phyloP scores from a whole-genome alignment of 2,113 vertebrate species.

The Trachemys scripta region DNA sequence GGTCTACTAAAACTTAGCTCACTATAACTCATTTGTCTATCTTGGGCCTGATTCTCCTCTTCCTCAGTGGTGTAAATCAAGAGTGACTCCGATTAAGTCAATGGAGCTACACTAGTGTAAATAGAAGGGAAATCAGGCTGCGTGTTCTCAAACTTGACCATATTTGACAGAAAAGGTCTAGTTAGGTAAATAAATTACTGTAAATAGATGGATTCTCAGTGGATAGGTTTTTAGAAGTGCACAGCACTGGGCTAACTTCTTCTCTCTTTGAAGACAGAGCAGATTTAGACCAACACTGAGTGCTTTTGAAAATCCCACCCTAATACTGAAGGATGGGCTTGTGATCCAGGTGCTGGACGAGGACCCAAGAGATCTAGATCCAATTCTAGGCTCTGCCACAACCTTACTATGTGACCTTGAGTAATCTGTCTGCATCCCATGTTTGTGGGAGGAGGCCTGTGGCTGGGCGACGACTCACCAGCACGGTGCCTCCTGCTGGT shows the following conservation, averaged over 20 bases:
- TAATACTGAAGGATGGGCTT: background rate
- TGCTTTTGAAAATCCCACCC: background rate
- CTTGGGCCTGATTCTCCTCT: background rate
- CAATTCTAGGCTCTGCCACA: background rate
- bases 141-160: background rate
- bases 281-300: background rate
- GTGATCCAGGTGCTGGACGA: background rate
- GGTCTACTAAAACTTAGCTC: background rate
- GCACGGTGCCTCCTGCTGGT: too few relatives aligned
- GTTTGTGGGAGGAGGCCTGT: background rate
- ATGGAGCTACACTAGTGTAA: background rate
- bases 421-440: background rate
- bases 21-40: background rate
- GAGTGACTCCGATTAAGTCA: background rate
- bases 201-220: background rate
- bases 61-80: background rate
- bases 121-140: background rate
- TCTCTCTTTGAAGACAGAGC: background rate
- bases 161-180: background rate
- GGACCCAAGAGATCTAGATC: background rate
- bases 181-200: background rate
- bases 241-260: background rate
- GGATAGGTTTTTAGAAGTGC: background rate
- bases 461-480: too few relatives aligned
- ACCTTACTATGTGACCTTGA: background rate